These are phyloP conservation scores for Imbricaverruca yamaguchii DNA, from an alignment of 2,888 invertebrate species.

Conservation along the genomic window DNA sequence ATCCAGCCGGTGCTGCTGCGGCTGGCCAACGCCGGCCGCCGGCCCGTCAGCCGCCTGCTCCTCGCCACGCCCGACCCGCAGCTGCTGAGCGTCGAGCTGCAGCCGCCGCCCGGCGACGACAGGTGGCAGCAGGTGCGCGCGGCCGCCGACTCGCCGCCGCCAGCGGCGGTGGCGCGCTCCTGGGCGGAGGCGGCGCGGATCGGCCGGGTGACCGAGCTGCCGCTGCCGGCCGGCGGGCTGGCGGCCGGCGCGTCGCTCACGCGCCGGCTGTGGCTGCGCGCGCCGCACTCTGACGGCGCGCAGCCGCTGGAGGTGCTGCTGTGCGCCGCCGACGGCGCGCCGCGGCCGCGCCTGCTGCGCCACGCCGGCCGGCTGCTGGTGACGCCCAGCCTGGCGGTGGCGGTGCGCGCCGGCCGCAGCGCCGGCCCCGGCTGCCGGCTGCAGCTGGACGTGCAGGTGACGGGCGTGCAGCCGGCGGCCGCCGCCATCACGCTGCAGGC, in stretches of 20 bases:
- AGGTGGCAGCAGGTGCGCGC: neutral
- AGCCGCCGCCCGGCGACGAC: neutral
- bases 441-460: neutral
- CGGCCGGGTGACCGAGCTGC: neutral
- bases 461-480: neutral
- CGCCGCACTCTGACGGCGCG: neutral
- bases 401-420: neutral
- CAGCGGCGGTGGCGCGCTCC: neutral
- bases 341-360: slow-evolving; percentile 2
- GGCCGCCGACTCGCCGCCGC: neutral
- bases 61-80: neutral
- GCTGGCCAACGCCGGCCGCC: slow-evolving; percentile 56
- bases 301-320: slow-evolving; percentile 4
- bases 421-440: neutral
- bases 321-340: neutral
- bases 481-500: neutral
- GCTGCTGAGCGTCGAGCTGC: neutral
- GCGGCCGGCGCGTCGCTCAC: neutral
- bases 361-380: slow-evolving; percentile 13
- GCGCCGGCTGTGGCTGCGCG: slow-evolving; percentile 15
- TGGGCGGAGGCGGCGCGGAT: neutral
- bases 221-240: slow-evolving; percentile 14
- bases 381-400: neutral
- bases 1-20: slow-evolving; percentile 59
- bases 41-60: neutral